A percentile compares a stretch with the other conserved stretches of the same genome.
These are phyloP conservation scores for Scyliorhinus canicula DNA, from an alignment of 2,797 vertebrate species.

Conservation along the genomic window DNA sequence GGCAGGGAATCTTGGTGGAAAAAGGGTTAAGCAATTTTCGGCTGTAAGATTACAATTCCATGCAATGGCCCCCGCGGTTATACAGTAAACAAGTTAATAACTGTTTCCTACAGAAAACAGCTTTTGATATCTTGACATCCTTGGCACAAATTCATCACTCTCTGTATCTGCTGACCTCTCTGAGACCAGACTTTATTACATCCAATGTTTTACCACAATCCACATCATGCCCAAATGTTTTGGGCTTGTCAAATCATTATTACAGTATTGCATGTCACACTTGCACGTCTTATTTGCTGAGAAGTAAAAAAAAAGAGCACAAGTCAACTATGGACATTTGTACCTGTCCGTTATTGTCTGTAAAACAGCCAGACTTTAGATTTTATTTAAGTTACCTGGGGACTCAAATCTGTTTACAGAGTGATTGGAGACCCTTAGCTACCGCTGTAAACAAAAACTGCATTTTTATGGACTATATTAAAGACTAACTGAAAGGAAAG, in stretches of 20 bases:
- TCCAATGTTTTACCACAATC: slow-evolving; percentile 25
- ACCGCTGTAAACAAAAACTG: not conserved
- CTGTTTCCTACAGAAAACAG: slow-evolving; percentile 33
- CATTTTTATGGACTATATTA: not conserved
- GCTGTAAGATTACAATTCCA: not conserved
- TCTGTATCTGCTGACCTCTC: slow-evolving; percentile 14
- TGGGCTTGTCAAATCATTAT: slow-evolving; percentile 34
- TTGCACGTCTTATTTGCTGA: slow-evolving; percentile 24
- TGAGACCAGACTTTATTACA: slow-evolving; percentile 30
- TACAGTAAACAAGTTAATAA: slow-evolving; percentile 15
- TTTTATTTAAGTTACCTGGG: not conserved
- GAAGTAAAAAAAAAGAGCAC: not conserved
- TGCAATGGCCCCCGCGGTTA: slow-evolving; percentile 12
- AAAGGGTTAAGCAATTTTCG: not conserved
- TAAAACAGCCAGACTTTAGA: slow-evolving; percentile 3
- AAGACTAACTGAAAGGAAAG: not conserved
- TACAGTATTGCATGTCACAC: not conserved
- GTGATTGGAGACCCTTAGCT: not conserved
- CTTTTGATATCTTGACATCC: slow-evolving; percentile 19
- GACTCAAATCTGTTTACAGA: not conserved
- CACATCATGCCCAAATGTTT: slow-evolving; percentile 16
- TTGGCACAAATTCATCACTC: slow-evolving; percentile 23
- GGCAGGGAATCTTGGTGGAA: not conserved
- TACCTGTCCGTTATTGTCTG: slow-evolving; percentile 21
- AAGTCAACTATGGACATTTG: slow-evolving; percentile 24